Conservation (phyloP, 2,888 invertebrate species). For the Caenorhabditis panamensis region DNA sequence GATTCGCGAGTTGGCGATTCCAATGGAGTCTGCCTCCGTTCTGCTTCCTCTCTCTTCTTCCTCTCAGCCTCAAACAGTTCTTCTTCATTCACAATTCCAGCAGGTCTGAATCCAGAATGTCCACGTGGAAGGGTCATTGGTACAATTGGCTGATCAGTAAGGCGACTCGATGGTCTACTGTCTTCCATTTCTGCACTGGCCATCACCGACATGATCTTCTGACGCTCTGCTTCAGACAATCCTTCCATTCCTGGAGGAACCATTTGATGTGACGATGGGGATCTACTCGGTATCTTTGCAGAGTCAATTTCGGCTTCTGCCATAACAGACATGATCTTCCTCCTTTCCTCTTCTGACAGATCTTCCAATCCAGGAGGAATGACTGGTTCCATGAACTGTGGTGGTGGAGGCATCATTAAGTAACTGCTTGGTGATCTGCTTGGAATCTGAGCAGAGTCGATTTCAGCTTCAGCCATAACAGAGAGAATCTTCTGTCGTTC, state of each 20-base stretch:
- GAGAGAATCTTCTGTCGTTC: conserved; percentile 85
- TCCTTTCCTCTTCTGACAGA: conserved; percentile 85
- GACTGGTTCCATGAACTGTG: not conserved
- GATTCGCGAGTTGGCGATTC: conserved; percentile 69
- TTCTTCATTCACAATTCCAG: conserved; percentile 43
- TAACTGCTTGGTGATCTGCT: conserved; percentile 31
- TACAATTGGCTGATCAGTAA: not conserved
- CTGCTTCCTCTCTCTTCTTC: conserved; percentile 18
- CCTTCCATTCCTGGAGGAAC: conserved; percentile 73
- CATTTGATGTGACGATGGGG: conserved; percentile 27
- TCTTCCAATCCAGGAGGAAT: conserved; percentile 76
- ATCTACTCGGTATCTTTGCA: conserved; percentile 19
- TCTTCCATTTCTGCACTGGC: conserved; percentile 84
- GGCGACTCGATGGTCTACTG: not conserved
- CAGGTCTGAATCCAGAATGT: conserved; percentile 41
- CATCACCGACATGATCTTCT: conserved; percentile 85
- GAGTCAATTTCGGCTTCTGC: conserved; percentile 84
- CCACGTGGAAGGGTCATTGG: conserved; percentile 36
- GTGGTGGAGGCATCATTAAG: conserved; percentile 13
- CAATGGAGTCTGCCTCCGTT: conserved; percentile 23
- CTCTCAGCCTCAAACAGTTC: conserved; percentile 34
- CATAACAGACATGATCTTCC: conserved; percentile 85
- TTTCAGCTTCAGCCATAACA: conserved; percentile 83
- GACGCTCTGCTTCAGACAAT: conserved; percentile 85
- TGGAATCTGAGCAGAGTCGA: conserved; percentile 28